Base-by-base conservation (phyloP, 2,113 vertebrate species). In the Apeltes quadracus region DNA sequence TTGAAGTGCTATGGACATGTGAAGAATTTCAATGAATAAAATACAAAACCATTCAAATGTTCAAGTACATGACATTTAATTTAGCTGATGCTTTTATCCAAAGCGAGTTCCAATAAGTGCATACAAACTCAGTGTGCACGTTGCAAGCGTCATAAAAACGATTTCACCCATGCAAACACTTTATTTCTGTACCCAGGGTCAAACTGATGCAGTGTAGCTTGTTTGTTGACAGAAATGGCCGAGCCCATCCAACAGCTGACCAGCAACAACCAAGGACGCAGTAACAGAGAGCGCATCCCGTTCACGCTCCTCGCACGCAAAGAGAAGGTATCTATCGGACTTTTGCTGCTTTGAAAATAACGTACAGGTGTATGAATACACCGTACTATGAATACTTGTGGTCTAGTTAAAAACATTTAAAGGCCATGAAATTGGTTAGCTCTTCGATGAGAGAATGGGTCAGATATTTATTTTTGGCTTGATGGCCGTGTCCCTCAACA, bases 241-340 rank as follows among this genome's bases (percentile, higher is more conserved):
- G 89, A 95, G 70, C 96, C 96, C 10, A 97, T 97, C 63, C 95
- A 96, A 61, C 96, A 96, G 90, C 85, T 97, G 59, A 94, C 95
- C 4, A 90, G 84, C 61, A 96, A 96, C 3, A 95, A 96, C 80
- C 89, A 88, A 0, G 92, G 94, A 51, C 75, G 83, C 22, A 92
- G 95, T 74, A 68, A 85, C 22, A 89, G 95, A 29, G 93, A 97
- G 74, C 83, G 5, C 0, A 62, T 97, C 38, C 95, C 95, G 0
- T 95, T 94, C 67, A 94, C 93, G 0, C 87, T 96, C n/a, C 89
- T 96, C 43, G 71, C 84, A 74, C 92, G 92, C 79, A 96, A 95
- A 79, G 95, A 96, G 48, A 97, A 96, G 95, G 96, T 95, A 89
- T 80, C 22, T 5, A 14, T 27, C 41, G n/a, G n/a, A 34, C 34